These are phyloP conservation scores for Grammomys surdaster DNA, from an alignment of 2,113 vertebrate species.

Conservation along the genomic window DNA sequence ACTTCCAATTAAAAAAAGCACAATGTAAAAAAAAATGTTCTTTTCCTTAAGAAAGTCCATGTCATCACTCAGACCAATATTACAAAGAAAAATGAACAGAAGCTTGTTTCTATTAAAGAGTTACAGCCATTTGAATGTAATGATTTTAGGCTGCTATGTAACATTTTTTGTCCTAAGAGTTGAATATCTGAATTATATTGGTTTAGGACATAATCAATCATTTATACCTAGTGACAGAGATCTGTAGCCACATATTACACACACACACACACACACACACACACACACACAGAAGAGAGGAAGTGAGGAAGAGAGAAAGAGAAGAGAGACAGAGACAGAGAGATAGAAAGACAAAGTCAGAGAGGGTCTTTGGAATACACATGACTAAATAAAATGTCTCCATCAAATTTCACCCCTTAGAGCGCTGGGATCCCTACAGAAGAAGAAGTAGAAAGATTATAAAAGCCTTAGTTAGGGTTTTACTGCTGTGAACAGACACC, in stretches of 20 bases:
- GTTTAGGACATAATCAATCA: not conserved
- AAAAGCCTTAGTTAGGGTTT: not conserved
- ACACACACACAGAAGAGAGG: not conserved
- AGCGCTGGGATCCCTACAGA: not conserved
- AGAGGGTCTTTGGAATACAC: not conserved
- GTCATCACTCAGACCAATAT: not conserved
- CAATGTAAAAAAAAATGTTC: not conserved
- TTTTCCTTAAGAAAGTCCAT: not conserved
- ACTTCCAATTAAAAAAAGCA: not conserved
- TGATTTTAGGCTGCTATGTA: not conserved
- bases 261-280: not conserved
- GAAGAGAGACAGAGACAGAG: not conserved
- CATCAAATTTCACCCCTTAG: not conserved
- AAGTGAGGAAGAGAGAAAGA: not conserved
- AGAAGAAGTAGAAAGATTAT: not conserved
- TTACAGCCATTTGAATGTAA: not conserved
- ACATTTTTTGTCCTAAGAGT: not conserved
- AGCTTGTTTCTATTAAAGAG: not conserved
- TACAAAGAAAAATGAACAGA: not conserved
- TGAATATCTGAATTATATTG: constrained; percentile 15
- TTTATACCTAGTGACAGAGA: not conserved
- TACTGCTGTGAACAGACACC: too few species aligned
- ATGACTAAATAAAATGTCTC: not conserved
- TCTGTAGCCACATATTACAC: not conserved
- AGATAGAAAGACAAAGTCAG: not conserved